A percentile compares a stretch with the other conserved stretches of the same genome.
These are phyloP conservation scores for Callitettix versicolor DNA, from an alignment of 1,140 invertebrate species.

Conservation along the genomic window DNA sequence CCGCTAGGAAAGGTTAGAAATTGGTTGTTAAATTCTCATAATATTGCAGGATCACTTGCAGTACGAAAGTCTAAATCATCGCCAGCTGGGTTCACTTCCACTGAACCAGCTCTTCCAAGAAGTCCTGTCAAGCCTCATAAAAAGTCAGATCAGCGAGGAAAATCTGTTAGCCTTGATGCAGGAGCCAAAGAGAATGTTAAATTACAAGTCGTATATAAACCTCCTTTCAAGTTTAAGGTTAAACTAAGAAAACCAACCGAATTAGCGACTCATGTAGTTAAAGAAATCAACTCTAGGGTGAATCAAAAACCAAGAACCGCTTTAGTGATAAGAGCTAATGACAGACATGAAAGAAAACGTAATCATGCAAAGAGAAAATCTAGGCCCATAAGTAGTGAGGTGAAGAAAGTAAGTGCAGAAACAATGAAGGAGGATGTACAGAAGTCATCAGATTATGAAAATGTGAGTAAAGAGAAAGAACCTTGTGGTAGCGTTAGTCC, in stretches of 20 bases:
- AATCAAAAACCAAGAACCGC: constrained; percentile 16
- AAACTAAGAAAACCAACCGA: constrained; percentile 45
- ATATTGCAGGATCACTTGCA: constrained; percentile 23
- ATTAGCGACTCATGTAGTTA: constrained; percentile 23
- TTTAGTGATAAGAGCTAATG: constrained; percentile 8
- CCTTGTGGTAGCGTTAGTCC: too few relatives aligned
- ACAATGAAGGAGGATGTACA: too few relatives aligned
- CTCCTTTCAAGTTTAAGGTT: constrained; percentile 72
- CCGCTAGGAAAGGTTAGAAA: constrained; percentile 72
- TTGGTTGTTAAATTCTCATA: constrained; percentile 65
- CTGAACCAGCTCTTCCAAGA: constrained; percentile 1
- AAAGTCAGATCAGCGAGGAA: not conserved
- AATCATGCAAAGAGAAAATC: constrained; percentile 14
- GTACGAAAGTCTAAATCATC: constrained; percentile 60
- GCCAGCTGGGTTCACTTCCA: constrained; percentile 41
- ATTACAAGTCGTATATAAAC: constrained; percentile 73
- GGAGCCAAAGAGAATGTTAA: constrained; percentile 41
- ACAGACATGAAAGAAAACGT: constrained; percentile 12
- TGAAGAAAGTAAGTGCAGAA: too few relatives aligned
- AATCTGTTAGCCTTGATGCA: constrained; percentile 4
- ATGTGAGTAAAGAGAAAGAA: too few relatives aligned
- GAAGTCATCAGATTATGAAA: too few relatives aligned
- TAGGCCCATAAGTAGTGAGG: not conserved
- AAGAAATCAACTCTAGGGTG: constrained; percentile 23
- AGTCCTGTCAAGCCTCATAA: constrained; percentile 9